Base-by-base conservation (phyloP, 2,888 invertebrate species). In the Oscheius sp. region DNA sequence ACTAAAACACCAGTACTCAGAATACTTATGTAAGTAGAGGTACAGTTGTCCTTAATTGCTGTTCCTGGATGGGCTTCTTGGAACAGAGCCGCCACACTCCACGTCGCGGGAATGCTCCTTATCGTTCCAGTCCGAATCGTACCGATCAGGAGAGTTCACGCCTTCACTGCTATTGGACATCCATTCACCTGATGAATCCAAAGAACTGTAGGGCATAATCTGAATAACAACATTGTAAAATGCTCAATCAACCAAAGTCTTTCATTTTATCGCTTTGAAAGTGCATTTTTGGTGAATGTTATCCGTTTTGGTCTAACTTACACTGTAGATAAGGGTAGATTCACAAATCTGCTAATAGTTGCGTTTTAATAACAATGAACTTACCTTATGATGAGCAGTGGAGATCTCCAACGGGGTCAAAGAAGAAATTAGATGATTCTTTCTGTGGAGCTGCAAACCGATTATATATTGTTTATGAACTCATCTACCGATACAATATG, bases 101-200 rank as follows among this genome's bases (percentile, higher is more conserved):
- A 68, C 42, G 21, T 55, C 68, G 13, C 65, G 48, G 9, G 51
- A 65, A 29, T 55, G 53, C 33, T 70, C 57, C 33, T 70, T 60
- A 4, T 72, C 63, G 13, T 60, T 72, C 72, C 72, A 72, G 29
- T 72, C 60, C 42, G 51, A 55, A 33, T 72, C 72, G 29, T 55
- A 60, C 74, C 79, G 78, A 71, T 80, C 82, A 68, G 82, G 82
- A 13, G 79, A 80, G 68, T 70, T 70, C 71, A 82, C 77, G 51
- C 80, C 82, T 74, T 82, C 82, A 66, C 82, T 82, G 72, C 80
- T 79, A 72, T 80, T 80, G 58, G 82, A 82, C 74, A 80, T 76
- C 79, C 82, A 82, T 72, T 81, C 81, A 42, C 76, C 78, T n/a
- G 79, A 79, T 63, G 82, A 82, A 68, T 82, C 82, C 50, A 79